Conservation (phyloP, 2,888 invertebrate genomes). For the Leptogaster cylindrica region DNA sequence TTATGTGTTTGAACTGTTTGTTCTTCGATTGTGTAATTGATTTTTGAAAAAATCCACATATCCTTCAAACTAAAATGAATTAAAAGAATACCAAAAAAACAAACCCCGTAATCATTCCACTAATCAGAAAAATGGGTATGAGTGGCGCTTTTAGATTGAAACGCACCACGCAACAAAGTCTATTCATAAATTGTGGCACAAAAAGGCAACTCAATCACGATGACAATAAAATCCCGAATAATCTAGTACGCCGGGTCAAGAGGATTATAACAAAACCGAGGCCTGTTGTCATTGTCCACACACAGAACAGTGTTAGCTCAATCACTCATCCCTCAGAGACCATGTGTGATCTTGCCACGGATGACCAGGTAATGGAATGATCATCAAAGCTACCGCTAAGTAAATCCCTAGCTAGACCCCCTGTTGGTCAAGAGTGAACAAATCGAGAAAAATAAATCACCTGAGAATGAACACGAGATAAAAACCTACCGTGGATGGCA, state of each 20-base stretch:
- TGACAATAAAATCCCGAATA: constrained; percentile 35
- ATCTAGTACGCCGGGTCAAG: constrained; percentile 28
- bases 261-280: constrained; percentile 31
- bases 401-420: constrained; percentile 46
- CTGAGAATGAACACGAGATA: constrained; percentile 39
- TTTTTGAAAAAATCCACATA: too few relatives aligned
- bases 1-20: too few relatives aligned
- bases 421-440: constrained; percentile 40
- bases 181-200: constrained; percentile 9
- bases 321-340: constrained; percentile 36
- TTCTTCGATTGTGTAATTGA: too few relatives aligned
- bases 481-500: constrained; percentile 25
- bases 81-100: too few relatives aligned
- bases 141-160: constrained; percentile 27
- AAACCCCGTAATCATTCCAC: constrained; percentile 13
- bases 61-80: too few relatives aligned
- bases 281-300: constrained; percentile 17
- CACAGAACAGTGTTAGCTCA: constrained; percentile 30
- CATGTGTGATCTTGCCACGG: constrained; percentile 40
- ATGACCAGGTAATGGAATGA: constrained; percentile 47
- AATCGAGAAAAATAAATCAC: constrained; percentile 46
- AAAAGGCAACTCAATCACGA: constrained; percentile 30
- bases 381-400: constrained; percentile 48
- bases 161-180: background rate
- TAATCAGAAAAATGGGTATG: constrained; percentile 3